phyloP scores from a whole-genome alignment of 2,797 vertebrate species.

The Danionella dracula region DNA sequence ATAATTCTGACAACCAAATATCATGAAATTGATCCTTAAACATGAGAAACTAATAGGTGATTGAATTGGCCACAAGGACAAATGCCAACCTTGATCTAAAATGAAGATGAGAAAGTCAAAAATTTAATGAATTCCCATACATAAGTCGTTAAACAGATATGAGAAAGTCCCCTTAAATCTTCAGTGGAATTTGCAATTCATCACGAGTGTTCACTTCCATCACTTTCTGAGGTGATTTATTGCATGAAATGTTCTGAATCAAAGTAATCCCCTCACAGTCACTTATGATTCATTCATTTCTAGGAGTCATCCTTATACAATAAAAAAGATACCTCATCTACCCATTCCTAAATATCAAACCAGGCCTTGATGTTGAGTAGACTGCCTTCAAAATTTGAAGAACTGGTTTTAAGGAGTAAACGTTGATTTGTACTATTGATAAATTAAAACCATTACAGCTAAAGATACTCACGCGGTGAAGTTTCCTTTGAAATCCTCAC shows the following conservation, averaged over 20 bases:
- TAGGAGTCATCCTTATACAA: conserved; percentile 2
- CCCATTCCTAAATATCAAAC: neutral
- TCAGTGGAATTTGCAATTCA: conserved; percentile 1
- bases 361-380: neutral
- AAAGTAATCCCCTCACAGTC: conserved; percentile 4
- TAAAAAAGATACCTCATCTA: neutral
- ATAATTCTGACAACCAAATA: too few relatives aligned
- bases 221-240: neutral
- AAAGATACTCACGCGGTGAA: conserved; percentile 25
- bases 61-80: too few relatives aligned
- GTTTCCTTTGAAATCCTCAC: conserved; percentile 13
- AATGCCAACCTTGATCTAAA: too few relatives aligned
- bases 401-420: neutral
- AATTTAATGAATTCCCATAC: neutral
- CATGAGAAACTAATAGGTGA: too few relatives aligned
- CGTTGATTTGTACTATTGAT: neutral
- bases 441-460: neutral
- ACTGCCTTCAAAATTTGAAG: neutral
- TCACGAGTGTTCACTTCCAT: neutral
- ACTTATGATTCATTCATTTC: conserved; percentile 9
- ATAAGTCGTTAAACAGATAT: neutral
- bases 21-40: too few relatives aligned
- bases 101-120: too few relatives aligned
- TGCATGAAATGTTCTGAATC: neutral
- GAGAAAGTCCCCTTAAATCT: neutral